phyloP scores from a whole-genome alignment of 2,888 invertebrate species.

The Thecophora atra region DNA sequence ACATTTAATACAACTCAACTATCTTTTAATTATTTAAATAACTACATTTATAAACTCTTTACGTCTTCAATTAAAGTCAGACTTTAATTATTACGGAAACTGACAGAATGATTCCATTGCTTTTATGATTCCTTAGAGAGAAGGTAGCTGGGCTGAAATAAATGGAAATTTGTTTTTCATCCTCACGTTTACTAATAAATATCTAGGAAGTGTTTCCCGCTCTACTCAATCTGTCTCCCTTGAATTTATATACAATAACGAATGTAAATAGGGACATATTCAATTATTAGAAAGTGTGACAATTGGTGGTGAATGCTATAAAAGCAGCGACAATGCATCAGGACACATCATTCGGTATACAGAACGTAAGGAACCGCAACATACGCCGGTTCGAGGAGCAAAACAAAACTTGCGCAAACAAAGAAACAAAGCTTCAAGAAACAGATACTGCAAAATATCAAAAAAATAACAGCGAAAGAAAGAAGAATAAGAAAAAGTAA shows the following conservation, averaged over 20 bases:
- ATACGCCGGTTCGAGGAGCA: constrained; percentile 10
- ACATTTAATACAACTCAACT: no score
- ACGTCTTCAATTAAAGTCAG: no score
- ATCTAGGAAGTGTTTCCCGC: no score
- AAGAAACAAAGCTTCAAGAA: background rate
- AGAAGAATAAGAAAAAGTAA: background rate
- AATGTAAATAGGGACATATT: constrained; percentile 22
- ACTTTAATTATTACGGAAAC: no score
- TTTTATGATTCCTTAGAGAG: no score
- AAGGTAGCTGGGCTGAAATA: no score
- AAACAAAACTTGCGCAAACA: constrained; percentile 16
- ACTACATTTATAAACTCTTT: no score
- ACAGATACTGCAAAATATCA: background rate
- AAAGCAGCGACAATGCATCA: constrained; percentile 25
- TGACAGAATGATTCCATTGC: no score
- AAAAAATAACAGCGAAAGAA: background rate
- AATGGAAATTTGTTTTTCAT: no score
- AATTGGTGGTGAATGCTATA: constrained; percentile 22
- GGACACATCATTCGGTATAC: constrained; percentile 26
- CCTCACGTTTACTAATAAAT: no score
- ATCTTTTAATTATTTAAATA: no score
- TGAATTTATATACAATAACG: background rate
- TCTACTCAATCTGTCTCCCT: background rate
- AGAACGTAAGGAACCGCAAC: constrained; percentile 18
- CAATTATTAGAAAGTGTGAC: constrained; percentile 23